Conservation (phyloP, 2,113 vertebrate species). For the Tachysurus vachellii region DNA sequence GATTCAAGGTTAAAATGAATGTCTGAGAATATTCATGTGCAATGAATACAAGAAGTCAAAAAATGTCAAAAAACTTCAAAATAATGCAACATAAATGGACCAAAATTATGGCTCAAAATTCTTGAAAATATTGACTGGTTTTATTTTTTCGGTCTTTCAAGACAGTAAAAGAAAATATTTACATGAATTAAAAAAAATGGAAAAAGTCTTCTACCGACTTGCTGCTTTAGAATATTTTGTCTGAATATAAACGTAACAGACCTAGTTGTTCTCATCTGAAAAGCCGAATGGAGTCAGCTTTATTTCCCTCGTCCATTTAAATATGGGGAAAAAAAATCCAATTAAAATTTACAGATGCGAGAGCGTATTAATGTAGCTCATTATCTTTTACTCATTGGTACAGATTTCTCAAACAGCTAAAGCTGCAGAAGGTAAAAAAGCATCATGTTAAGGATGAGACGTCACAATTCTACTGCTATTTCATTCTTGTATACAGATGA, state of each 20-base stretch:
- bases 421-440: not conserved
- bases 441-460: not conserved
- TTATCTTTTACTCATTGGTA: not conserved
- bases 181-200: not conserved
- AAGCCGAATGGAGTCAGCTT: not conserved
- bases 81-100: too few species aligned
- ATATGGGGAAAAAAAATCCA: not conserved
- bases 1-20: too few species aligned
- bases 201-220: not conserved
- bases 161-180: not conserved
- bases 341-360: not conserved
- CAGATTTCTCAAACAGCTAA: not conserved
- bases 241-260: not conserved
- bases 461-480: too few species aligned
- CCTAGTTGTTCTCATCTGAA: not conserved
- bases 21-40: too few species aligned
- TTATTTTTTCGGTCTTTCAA: too few species aligned
- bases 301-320: not conserved
- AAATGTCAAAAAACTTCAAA: too few species aligned
- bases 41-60: too few species aligned
- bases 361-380: not conserved
- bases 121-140: too few species aligned
- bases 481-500: not conserved
- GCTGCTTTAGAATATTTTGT: not conserved
- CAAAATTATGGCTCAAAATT: too few species aligned